phyloP scores from a whole-genome alignment of 2,113 vertebrate genomes.

The Eretmochelys imbricata region DNA sequence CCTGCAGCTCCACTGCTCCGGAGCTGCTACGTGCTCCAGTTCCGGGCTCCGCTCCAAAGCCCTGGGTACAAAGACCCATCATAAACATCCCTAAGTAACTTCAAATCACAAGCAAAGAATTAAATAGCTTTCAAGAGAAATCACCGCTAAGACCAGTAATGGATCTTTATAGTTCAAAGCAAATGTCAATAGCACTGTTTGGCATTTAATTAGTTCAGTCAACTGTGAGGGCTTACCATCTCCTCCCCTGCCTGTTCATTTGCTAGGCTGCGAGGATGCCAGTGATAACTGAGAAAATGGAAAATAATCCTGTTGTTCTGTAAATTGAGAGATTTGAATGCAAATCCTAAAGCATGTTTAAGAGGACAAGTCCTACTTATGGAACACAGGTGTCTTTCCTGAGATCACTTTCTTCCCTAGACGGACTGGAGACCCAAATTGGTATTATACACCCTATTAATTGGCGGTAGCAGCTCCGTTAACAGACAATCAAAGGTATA shows the following conservation, averaged over 20 bases:
- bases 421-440: neutral
- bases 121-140: neutral
- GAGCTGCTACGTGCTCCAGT: too few species aligned
- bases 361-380: neutral
- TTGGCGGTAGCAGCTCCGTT: neutral
- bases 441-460: neutral
- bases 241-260: slow-evolving; percentile 1
- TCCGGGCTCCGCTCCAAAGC: too few species aligned
- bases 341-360: neutral
- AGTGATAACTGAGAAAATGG: neutral
- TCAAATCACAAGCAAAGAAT: neutral
- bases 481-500: neutral
- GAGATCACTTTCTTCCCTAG: neutral
- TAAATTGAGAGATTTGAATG: neutral
- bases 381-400: neutral
- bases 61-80: neutral
- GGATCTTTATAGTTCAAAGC: slow-evolving; percentile 31
- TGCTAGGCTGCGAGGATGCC: slow-evolving; percentile 7
- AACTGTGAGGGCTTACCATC: slow-evolving; percentile 7
- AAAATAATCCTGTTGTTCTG: neutral
- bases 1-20: too few species aligned
- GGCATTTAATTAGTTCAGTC: slow-evolving; percentile 33
- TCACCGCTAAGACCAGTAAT: neutral
- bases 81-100: neutral
- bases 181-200: slow-evolving; percentile 40